Base-by-base conservation (phyloP, 2,797 vertebrate genomes). In the Danio jaintianensis region DNA sequence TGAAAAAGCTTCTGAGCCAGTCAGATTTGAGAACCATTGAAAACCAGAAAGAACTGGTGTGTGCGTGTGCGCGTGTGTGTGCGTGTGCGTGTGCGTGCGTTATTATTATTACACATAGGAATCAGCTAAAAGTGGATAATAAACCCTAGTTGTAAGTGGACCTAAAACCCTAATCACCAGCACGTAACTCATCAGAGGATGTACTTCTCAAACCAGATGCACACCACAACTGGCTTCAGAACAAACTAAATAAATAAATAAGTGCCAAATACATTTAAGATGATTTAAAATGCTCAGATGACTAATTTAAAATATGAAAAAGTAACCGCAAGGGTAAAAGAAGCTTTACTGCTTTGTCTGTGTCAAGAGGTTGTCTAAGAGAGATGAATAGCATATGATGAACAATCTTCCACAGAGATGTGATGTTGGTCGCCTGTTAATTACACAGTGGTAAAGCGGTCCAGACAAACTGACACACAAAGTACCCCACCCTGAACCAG, bases 401-500 rank as follows among this genome's bases (percentile, higher is more conserved):
- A 82, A 58, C 62, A 58, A 29, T 77, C 42, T 70, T 59, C 50
- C 80, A 48, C 42, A 73, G 48, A 40, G 50, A 82, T 62, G 48
- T 6, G 77, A 59, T 56, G 53, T 58, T n/a, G 7, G 48, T 48
- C 58, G 40, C 42, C 67, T 55, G 76, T 82, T 82, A 82, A 83
- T 82, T 82, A 85, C 55, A n/a, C 53, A 56, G 75, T 8, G 38
- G 71, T 36, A 58, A 50, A 73, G 61, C 15, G 43, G 67, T 78
- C 79, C 80, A 79, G 80, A 69, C 78, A 72, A 77, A 29, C 78
- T 70, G 50, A 79, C 20, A 77, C 53, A 75, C 6, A 48, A 59
- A 83, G 81, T 67, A 29, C 52, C 42, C 77, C 87, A 86, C 85
- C 82, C 86, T 84, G 75, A 72, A 80, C 59, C 78, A 75, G 73